Conservation (phyloP, 2,113 vertebrate species). For the Maccullochella peelii region DNA sequence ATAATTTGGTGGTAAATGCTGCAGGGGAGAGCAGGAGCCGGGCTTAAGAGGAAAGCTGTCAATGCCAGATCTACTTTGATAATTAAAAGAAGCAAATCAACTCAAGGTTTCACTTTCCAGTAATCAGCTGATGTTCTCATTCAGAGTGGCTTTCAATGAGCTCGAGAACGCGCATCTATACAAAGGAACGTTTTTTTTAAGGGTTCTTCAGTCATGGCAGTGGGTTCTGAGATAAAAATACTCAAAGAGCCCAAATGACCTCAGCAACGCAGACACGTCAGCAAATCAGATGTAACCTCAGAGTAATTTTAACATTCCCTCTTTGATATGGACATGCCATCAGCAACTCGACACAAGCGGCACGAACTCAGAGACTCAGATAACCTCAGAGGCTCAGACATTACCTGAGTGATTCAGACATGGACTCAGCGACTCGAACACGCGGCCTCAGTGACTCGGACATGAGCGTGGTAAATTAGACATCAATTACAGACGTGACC, state of each 20-base stretch:
- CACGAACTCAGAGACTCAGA: not conserved
- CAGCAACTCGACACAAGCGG: too few relatives aligned
- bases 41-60: not conserved
- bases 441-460: too few relatives aligned
- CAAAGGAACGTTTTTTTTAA: not conserved
- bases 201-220: not conserved
- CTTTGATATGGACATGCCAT: too few relatives aligned
- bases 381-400: not conserved
- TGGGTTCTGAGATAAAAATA: not conserved
- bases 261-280: not conserved
- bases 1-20: not conserved
- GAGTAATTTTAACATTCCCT: too few relatives aligned
- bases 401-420: not conserved
- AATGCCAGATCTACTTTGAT: not conserved
- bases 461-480: too few relatives aligned
- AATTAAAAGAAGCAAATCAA: not conserved
- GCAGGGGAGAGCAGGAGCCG: not conserved
- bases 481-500: too few relatives aligned
- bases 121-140: not conserved
- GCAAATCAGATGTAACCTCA: too few relatives aligned
- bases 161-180: not conserved
- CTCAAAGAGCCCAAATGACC: not conserved
- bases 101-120: not conserved
- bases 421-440: too few relatives aligned
- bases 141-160: not conserved